phyloP scores from a whole-genome alignment of 2,888 invertebrate genomes.

The Fragum fragum region DNA sequence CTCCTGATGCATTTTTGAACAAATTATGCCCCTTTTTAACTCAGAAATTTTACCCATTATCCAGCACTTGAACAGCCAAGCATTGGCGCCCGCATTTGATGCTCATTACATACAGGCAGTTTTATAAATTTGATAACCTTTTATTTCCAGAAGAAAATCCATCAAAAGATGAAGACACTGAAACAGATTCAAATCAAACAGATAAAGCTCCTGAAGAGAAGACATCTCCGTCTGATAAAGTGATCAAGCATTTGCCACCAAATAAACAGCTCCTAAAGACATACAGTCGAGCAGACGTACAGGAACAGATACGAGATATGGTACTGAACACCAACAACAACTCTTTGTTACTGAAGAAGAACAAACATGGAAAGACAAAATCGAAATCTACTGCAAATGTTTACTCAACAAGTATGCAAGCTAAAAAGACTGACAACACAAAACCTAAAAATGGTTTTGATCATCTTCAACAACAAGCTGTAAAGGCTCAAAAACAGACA shows the following conservation, averaged over 20 bases:
- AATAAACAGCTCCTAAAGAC: constrained; percentile 2
- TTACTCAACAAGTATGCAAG: neutral
- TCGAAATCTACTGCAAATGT: neutral
- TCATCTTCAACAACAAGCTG: constrained; percentile 4
- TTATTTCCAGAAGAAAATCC: neutral
- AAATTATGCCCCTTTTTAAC: too few species aligned
- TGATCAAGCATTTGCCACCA: neutral
- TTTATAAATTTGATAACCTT: too few species aligned
- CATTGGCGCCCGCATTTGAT: too few species aligned
- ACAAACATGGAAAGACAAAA: neutral
- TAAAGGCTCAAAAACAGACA: neutral
- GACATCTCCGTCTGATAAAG: neutral
- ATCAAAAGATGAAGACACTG: neutral
- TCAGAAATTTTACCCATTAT: too few species aligned
- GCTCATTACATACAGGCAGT: too few species aligned
- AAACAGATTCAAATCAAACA: neutral
- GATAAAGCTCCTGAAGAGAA: neutral
- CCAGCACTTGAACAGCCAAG: too few species aligned
- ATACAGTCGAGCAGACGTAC: constrained; percentile 16
- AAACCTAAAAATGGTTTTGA: constrained; percentile 25
- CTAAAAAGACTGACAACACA: neutral
- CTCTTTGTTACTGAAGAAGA: neutral
- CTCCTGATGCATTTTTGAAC: too few species aligned
- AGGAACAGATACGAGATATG: constrained; percentile 22
- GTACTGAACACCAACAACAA: constrained; percentile 8